Percentiles rank a stretch among this genome's conserved stretches.
phyloP scores from a whole-genome alignment of 2,888 invertebrate species.

The Brassicogethes aeneus region DNA sequence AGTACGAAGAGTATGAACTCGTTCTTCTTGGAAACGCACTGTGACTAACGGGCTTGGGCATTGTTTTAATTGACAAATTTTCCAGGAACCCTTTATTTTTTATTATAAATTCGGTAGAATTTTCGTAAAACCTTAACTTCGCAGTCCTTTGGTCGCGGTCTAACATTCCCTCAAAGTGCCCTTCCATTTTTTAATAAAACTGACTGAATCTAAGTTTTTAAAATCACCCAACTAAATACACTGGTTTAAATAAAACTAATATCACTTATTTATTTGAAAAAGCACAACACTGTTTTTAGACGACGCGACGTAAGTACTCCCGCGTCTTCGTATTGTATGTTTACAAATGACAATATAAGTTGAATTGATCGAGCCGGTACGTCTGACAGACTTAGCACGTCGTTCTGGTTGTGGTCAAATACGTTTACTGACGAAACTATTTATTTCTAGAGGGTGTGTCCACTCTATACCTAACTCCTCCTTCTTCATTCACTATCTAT shows the following conservation, averaged over 20 bases:
- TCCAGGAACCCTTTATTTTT: background rate
- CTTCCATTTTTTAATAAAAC: slow-evolving; percentile 17
- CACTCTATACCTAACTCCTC: slow-evolving; percentile 14
- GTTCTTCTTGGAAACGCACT: slow-evolving; percentile 13
- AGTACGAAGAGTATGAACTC: slow-evolving; percentile 18
- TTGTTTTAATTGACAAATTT: slow-evolving; percentile 6
- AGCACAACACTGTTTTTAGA: no score
- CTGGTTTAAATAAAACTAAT: no score
- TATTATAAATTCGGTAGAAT: background rate
- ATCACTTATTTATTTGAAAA: no score
- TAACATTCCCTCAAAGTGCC: slow-evolving; percentile 34
- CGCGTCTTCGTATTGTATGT: slow-evolving; percentile 6
- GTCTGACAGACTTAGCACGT: slow-evolving; percentile 17
- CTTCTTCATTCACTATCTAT: slow-evolving; percentile 16
- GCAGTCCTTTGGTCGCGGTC: slow-evolving; percentile 37
- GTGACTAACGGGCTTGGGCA: slow-evolving; percentile 14
- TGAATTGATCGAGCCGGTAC: slow-evolving; percentile 7
- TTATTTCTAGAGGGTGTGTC: slow-evolving; percentile 22
- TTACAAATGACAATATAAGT: slow-evolving; percentile 8
- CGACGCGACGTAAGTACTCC: no score
- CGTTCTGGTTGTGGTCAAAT: slow-evolving; percentile 16
- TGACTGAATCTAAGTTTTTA: slow-evolving; percentile 7
- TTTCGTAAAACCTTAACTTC: slow-evolving; percentile 18
- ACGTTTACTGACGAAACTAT: slow-evolving; percentile 22
- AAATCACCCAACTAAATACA: slow-evolving; percentile 9